Evolutionary conservation across 2,888 invertebrate genomes (phyloP), one percentile per base, ranked within the genome.

Genomic region (Imbricaverruca yamaguchii): DNA sequence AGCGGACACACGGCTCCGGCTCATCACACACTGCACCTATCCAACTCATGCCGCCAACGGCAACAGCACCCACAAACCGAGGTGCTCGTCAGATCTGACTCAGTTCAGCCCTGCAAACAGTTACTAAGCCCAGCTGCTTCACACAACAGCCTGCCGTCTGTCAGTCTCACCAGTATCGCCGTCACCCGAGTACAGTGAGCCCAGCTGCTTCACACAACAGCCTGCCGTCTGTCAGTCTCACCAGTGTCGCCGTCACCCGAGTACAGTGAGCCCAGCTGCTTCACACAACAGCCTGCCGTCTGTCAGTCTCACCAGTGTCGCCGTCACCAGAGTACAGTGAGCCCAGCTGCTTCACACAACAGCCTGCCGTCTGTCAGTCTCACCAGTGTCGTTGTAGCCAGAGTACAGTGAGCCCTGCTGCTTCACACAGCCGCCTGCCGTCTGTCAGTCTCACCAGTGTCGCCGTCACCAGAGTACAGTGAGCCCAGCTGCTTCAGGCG

Each of bases 331-430:
- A 80, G 79, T 79, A 79, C 23, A 79, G 56, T 13, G 23, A 25
- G 25, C 79, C 25, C 23, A 79, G 79, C 59, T 79, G 79, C 23
- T 56, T 57, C 57, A 79, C n/a, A n/a, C n/a, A n/a, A n/a, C n/a
- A n/a, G n/a, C 53, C 10, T 2, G 8, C 21, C 53, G 55, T 56
- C 53, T 18, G 53, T 55, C 56, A 0, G 79, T 56, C 18, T 57
- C 21, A 53, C 55, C 56, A 1, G 57, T 23, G 10, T 69, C 59
- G 12, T n/a, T 56, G 56, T 80, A 55, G 1, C 39, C 23, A 53
- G 56, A 80, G 79, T 79, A 79, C 23, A 79, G 56, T 13, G 23
- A 61, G 12, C 18, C 15, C 61, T 15, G 61, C 3, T 23, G n/a
- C 65, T 10, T n/a, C n/a, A n/a, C n/a, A n/a, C 21, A 9, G 10